These are phyloP conservation scores for Machaerirhynchus nigripectus DNA, from an alignment of 2,113 vertebrate species.

Conservation along the genomic window DNA sequence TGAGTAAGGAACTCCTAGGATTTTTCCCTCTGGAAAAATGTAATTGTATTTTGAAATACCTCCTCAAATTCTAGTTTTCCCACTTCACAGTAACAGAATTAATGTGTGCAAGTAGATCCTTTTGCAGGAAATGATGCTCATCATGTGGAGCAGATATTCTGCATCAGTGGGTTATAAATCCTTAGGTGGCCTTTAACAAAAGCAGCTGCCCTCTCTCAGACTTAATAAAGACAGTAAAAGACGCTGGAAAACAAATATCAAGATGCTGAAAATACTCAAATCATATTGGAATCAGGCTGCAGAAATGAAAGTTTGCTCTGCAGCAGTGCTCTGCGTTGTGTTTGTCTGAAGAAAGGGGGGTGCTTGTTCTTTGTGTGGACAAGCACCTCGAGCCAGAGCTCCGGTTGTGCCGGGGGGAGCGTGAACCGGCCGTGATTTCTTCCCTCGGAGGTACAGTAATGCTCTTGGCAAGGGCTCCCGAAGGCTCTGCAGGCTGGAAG, in stretches of 20 bases:
- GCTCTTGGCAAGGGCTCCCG: background rate
- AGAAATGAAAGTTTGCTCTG: background rate
- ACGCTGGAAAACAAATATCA: background rate
- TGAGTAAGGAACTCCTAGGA: background rate
- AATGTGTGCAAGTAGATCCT: background rate
- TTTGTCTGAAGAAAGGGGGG: background rate
- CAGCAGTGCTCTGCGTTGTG: fast-evolving
- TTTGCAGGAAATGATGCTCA: background rate
- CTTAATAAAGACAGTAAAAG: background rate
- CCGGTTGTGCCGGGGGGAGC: background rate
- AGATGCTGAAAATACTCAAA: background rate
- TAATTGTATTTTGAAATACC: background rate
- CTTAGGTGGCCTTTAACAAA: background rate
- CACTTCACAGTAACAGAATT: background rate
- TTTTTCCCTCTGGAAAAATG: background rate
- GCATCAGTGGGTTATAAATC: background rate
- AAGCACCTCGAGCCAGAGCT: background rate
- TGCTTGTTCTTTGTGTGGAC: background rate
- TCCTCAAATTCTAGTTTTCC: background rate
- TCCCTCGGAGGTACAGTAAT: background rate
- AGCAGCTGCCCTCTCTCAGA: background rate
- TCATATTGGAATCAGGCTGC: fast-evolving
- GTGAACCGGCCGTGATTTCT: background rate
- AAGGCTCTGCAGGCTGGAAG: background rate
- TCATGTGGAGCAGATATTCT: background rate